phyloP scores from a whole-genome alignment of 2,888 invertebrate genomes.

The Pachymerium ferrugineum region DNA sequence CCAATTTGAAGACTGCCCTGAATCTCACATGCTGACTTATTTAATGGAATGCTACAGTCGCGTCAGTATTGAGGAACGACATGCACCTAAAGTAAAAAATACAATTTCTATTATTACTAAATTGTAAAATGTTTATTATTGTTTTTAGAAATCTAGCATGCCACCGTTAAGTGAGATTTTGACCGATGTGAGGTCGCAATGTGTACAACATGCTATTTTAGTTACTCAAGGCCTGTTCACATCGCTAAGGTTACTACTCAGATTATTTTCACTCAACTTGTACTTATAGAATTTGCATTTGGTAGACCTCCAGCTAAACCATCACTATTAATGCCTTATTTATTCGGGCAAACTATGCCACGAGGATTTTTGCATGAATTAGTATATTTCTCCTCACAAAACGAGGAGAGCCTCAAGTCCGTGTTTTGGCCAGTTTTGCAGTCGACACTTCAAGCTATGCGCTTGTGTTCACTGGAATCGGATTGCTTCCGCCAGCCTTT shows the following conservation, averaged over 20 bases:
- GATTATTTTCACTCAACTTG: background rate
- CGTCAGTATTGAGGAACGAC: conserved; percentile 66
- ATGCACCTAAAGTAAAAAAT: conserved; percentile 60
- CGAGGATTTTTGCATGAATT: conserved; percentile 65
- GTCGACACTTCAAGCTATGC: conserved; percentile 62
- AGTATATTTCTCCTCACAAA: conserved; percentile 58
- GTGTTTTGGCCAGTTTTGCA: conserved; percentile 65
- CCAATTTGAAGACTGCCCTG: conserved; percentile 42
- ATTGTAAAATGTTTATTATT: background rate
- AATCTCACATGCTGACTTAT: conserved; percentile 49
- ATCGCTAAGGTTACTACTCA: conserved; percentile 41
- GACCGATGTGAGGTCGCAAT: conserved; percentile 54
- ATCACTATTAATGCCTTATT: conserved; percentile 63
- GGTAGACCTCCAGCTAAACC: conserved; percentile 44
- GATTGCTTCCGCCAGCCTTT: conserved; percentile 63
- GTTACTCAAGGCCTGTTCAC: conserved; percentile 54
- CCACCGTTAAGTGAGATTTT: conserved; percentile 67
- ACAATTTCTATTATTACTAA: background rate
- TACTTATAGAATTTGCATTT: conserved; percentile 6
- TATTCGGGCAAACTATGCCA: conserved; percentile 65
- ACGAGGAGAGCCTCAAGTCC: conserved; percentile 55
- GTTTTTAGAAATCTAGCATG: conserved; percentile 59
- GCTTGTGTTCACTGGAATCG: conserved; percentile 62
- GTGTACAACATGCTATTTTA: conserved; percentile 57
- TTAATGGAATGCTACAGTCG: conserved; percentile 63